Evolutionary conservation across 2,797 vertebrate genomes (phyloP), one percentile per base, ranked within the genome.

Genomic region (Gymnopithys bicolor): DNA sequence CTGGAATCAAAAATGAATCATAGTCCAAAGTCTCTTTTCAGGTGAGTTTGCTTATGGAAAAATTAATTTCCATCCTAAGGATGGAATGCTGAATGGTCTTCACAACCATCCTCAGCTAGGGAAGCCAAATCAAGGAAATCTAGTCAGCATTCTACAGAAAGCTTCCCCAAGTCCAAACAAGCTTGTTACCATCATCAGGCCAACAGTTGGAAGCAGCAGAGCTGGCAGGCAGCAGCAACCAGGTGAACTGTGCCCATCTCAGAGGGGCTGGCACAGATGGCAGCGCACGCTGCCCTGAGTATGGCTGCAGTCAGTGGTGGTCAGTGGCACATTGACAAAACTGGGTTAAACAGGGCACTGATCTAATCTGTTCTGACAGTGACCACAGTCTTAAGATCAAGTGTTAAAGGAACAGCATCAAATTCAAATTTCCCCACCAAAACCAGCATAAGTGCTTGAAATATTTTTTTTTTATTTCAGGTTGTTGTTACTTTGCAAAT

Each of bases 281-380:
- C 51, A 88, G 83, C 45, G 4, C 76, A 10, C 3, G 5, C 55
- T 76, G 89, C 59, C 91, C 75, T 33, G 7, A 0, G 27, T 2
- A 18, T 0, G 3, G 24, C 64, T 33, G 70, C 74, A n/a, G 24
- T 3, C 30, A 1, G 48, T 15, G 84, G 76, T 46, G 84, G 89
- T 32, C 84, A 75, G 73, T 19, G 78, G 93, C 90, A 92, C 67
- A 0, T 23, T n/a, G 89, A 91, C 93, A 94, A 94, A 88, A 41
- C 43, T 37, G 67, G 79, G 89, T 56, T 92, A 70, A 93, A 86
- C 17, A 10, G 62, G 55, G 39, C 7, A 1, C 59, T 91, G 66
- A 63, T 46, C 73, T 88, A 71, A 95, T 95, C 70, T 32, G 5
- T 46, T 86, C 56, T 82, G 89, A 94, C 89, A 95, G 45, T 6